phyloP scores from a whole-genome alignment of 2,888 invertebrate species.

The Euplexia lucipara region DNA sequence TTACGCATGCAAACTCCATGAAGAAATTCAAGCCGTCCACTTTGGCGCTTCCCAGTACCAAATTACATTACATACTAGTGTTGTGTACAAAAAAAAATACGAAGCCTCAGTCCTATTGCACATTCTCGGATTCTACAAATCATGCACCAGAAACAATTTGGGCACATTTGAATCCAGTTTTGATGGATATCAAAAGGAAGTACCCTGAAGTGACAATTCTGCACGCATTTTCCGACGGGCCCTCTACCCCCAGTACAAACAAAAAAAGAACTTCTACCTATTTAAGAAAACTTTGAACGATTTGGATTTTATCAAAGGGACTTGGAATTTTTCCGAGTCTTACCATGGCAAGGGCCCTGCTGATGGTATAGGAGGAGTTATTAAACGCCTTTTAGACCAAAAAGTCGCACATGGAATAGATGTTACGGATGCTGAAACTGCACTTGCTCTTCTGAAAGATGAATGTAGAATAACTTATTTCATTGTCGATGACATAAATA shows the following conservation, averaged over 20 bases:
- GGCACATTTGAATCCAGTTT: conserved; percentile 14
- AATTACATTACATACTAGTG: conserved; percentile 13
- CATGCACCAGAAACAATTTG: conserved; percentile 20
- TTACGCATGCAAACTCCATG: conserved; percentile 2
- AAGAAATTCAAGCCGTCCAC: conserved; percentile 15
- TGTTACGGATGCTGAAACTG: too few relatives aligned
- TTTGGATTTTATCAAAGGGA: too few relatives aligned
- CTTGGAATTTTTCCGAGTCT: too few relatives aligned
- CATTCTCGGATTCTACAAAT: conserved; percentile 13
- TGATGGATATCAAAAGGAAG: conserved; percentile 1
- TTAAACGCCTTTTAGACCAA: too few relatives aligned
- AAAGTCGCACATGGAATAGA: too few relatives aligned
- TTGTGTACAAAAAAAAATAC: conserved; percentile 3
- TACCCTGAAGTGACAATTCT: conserved; percentile 7
- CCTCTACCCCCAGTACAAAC: neutral
- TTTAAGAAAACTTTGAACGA: neutral
- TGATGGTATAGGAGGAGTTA: too few relatives aligned
- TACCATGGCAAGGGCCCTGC: too few relatives aligned
- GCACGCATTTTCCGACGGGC: neutral
- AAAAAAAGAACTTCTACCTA: conserved; percentile 2
- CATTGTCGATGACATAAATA: too few relatives aligned
- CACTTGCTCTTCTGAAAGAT: too few relatives aligned
- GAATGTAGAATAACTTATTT: too few relatives aligned
- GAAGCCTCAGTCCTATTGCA: neutral
- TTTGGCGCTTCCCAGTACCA: conserved; percentile 13